These are phyloP conservation scores for Enteromius anoplus DNA, from an alignment of 2,797 vertebrate genomes.

Conservation along the genomic window DNA sequence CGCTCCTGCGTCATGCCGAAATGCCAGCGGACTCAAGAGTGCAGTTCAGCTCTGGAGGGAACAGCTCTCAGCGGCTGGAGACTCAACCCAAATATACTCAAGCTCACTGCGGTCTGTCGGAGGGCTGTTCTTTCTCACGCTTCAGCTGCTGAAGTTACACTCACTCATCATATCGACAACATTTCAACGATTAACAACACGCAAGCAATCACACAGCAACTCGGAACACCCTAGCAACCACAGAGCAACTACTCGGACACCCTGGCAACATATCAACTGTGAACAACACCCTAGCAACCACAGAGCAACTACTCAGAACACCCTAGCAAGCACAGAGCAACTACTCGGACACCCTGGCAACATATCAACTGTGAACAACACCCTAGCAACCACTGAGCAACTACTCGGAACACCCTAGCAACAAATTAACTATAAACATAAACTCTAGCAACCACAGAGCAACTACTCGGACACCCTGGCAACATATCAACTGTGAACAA, in stretches of 20 bases:
- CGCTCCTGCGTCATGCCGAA: conserved; percentile 72
- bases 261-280: not conserved
- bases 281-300: no score
- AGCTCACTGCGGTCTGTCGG: not conserved
- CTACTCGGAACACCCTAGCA: no score
- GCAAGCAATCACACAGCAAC: not conserved
- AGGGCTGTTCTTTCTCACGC: not conserved
- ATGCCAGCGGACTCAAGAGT: conserved; percentile 69
- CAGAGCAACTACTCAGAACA: no score
- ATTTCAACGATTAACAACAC: not conserved
- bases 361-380: not conserved
- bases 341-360: not conserved
- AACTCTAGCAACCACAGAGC: no score
- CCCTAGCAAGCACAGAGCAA: no score
- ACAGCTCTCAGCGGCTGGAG: conserved; percentile 49
- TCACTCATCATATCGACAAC: not conserved
- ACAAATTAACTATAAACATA: no score
- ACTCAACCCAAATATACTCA: not conserved
- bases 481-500: not conserved
- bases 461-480: no score
- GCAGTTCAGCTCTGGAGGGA: conserved; percentile 57
- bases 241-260: no score
- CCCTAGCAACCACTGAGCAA: no score
- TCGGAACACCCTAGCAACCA: no score
- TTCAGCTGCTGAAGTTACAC: not conserved